These are phyloP conservation scores for Calcarius ornatus DNA, from an alignment of 2,113 vertebrate genomes.

Conservation along the genomic window DNA sequence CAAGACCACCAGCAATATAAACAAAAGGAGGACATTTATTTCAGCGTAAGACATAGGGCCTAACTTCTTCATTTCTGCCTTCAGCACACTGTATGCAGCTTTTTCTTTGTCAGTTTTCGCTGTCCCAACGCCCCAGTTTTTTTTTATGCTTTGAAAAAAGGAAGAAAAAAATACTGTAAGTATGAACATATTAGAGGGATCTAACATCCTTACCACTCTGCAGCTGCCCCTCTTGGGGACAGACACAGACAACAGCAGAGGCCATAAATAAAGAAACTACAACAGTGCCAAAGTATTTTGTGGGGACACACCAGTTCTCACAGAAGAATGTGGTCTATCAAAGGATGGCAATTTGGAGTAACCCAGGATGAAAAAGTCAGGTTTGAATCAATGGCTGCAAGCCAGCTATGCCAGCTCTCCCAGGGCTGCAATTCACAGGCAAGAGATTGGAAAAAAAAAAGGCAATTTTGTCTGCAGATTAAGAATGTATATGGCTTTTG, in stretches of 20 bases:
- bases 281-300: not conserved
- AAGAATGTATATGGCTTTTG: not conserved
- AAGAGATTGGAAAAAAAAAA: not conserved
- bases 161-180: not conserved
- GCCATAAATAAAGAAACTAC: not conserved
- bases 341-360: not conserved
- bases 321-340: not conserved
- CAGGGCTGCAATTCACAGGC: not conserved
- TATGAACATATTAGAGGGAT: not conserved
- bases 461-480: not conserved
- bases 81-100: constrained; percentile 78
- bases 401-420: not conserved
- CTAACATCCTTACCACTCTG: not conserved
- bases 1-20: constrained; percentile 82
- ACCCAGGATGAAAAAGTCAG: not conserved
- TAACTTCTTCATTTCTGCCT: constrained; percentile 81
- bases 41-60: constrained; percentile 90
- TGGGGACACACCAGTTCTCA: not conserved
- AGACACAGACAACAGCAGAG: not conserved
- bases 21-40: constrained; percentile 84
- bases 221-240: not conserved
- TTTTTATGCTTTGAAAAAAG: constrained; percentile 77
- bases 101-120: constrained; percentile 78
- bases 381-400: not conserved
- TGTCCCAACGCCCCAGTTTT: constrained; percentile 81